Evolutionary conservation across 2,113 vertebrate genomes (phyloP).

Genomic region (Cebus imitator): DNA sequence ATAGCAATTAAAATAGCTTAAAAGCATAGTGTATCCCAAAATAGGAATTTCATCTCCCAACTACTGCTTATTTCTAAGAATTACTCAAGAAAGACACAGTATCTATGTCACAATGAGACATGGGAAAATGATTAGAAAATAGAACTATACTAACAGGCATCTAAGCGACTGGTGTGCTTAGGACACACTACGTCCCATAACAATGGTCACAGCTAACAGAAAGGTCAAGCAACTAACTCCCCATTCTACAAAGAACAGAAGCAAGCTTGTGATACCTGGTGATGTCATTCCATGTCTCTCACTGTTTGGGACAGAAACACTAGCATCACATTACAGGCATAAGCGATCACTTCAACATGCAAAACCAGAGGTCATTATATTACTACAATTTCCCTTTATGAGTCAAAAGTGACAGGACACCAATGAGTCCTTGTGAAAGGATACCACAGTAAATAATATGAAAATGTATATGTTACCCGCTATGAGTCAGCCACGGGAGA

Average conservation of each 20-base stretch:
- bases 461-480: constrained; percentile 62
- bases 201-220: constrained; percentile 72
- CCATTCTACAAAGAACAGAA: constrained; percentile 84
- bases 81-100: constrained; percentile 60
- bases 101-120: constrained; percentile 70
- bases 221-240: constrained; percentile 78
- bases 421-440: constrained; percentile 67
- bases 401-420: constrained; percentile 68
- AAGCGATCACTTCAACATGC: constrained; percentile 79
- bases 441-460: constrained; percentile 53
- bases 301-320: constrained; percentile 87
- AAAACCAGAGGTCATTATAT: constrained; percentile 77
- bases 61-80: constrained; percentile 56
- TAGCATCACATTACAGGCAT: constrained; percentile 84
- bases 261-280: constrained; percentile 85
- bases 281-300: constrained; percentile 84
- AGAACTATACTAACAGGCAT: constrained; percentile 65
- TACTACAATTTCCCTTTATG: constrained; percentile 69
- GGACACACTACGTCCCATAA: constrained; percentile 61
- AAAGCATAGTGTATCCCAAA: neutral
- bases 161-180: constrained; percentile 66
- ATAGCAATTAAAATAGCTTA: neutral
- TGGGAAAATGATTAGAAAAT: constrained; percentile 54
- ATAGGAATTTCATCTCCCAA: neutral
- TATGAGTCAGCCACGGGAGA: constrained; percentile 56